A percentile compares a stretch with the other conserved stretches of the same genome.
These are phyloP conservation scores for Epinephelus fuscoguttatus DNA, from an alignment of 2,113 vertebrate genomes.

Conservation along the genomic window DNA sequence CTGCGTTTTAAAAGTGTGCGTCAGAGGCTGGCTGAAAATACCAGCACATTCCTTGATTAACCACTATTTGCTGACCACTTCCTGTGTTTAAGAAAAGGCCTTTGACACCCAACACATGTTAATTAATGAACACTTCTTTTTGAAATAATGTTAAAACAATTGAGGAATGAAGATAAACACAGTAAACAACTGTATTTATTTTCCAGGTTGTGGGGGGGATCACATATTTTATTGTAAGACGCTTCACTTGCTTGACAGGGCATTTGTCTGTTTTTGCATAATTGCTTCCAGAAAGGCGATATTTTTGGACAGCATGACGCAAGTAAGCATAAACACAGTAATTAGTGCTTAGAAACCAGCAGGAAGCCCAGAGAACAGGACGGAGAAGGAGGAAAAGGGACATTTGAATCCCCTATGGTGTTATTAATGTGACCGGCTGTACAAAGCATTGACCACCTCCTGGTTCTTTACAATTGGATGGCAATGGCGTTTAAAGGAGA, in stretches of 20 bases:
- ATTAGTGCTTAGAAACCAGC: slow-evolving; percentile 77
- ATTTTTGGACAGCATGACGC: slow-evolving; percentile 81
- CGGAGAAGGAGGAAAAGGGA: slow-evolving; percentile 54
- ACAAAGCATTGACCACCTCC: slow-evolving; percentile 71
- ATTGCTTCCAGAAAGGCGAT: slow-evolving; percentile 75
- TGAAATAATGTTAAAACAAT: not conserved
- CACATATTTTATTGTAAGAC: not conserved
- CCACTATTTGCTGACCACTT: not conserved
- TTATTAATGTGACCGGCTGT: slow-evolving; percentile 76
- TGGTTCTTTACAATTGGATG: slow-evolving; percentile 13
- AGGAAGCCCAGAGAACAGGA: slow-evolving; percentile 62
- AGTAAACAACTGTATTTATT: slow-evolving; percentile 20
- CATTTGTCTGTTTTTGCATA: slow-evolving; percentile 71
- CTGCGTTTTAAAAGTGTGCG: not conserved
- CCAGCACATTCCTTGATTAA: not conserved
- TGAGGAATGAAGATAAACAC: not conserved
- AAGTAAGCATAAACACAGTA: slow-evolving; percentile 80
- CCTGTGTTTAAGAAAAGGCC: not conserved
- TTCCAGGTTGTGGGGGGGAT: not conserved
- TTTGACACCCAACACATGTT: not conserved
- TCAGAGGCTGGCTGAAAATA: slow-evolving; percentile 26
- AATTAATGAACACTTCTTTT: slow-evolving; percentile 3
- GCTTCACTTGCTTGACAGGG: slow-evolving; percentile 49
- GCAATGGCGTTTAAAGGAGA: slow-evolving; percentile 35
- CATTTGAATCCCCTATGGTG: slow-evolving; percentile 67